Evolutionary conservation across 2,888 invertebrate species (phyloP), one percentile per base, ranked within the genome.

Genomic region (Habrosyne pyritoides): DNA sequence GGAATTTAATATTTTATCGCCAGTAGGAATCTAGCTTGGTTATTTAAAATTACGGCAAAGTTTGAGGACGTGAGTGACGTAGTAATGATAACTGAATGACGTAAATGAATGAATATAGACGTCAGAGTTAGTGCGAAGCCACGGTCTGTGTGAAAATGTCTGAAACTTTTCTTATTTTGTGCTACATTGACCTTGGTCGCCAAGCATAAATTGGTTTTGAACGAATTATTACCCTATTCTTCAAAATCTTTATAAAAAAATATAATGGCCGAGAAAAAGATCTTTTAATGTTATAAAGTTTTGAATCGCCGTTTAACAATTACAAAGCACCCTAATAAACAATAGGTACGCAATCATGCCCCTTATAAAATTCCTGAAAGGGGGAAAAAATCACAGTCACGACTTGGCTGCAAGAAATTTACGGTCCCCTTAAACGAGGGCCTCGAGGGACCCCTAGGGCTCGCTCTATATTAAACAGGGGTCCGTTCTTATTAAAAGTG

Each of bases 391-490:
- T 89, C 87, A 84, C 82, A 77, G 85, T 77, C 68, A 71, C 80
- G 75, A 79, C 71, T 75, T 72, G 69, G 69, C 62, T 70, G 72
- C 66, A 68, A 71, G 74, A 78, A 79, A 86, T 83, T 83, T 80
- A 81, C 71, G 79, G 69, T 61, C 75, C 83, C 83, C 81, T 76
- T 75, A 76, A 80, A 78, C 77, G 75, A 69, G 69, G 75, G 63
- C 71, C 77, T 74, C 70, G 64, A 53, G 74, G 81, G 83, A 75
- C 69, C 86, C 86, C 83, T 53, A 67, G 69, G 81, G 83, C 87
- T 81, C 73, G 72, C 71, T 73, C 80, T 87, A 87, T 90, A 90
- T 90, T 89, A 89, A 89, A 86, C 78, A 77, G 84, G 89, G 89
- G 85, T 79, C 75, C 79, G 71, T 77, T 79, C 81, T 87, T 89